Base-by-base conservation (phyloP, 2,797 vertebrate genomes). In the Epinephelus awoara region DNA sequence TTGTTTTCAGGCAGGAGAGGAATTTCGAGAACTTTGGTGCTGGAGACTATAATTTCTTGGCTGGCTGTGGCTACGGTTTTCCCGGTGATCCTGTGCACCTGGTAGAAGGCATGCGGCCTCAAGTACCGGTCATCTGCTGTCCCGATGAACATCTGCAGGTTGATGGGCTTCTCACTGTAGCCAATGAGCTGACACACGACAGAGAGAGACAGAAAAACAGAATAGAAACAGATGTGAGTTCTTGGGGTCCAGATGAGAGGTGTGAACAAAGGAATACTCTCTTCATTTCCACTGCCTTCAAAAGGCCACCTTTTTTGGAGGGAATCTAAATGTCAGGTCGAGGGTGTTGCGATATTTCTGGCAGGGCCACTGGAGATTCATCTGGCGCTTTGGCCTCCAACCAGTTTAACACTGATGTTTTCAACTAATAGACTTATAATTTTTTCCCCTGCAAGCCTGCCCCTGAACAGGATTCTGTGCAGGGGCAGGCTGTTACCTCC, bases 81-180 rank as follows among this genome's bases (percentile, higher is more conserved):
- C 79, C 98, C 98, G 18, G 98, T 99, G 94, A 99, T 99, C 82
- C 98, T 96, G 93, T 99, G 98, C 94, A 99, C 97, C 93, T 99
- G 98, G 94, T 99, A 99, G 95, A 99, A 99, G 3, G 98, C 98
- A 8, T 99, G 98, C 29, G 98, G 97, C 86, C 98, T 95, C 86
- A 99, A 92, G 93, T 99, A 99, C 64, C 98, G 97, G 90, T 99
- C 98, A 66, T 99, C 98, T 29, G 98, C 98, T 0, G 98, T 99
- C 58, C 98, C 98, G 2, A 99, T 99, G 96, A 99, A 99, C 98
- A 99, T 99, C 87, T 99, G 98, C 55, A 99, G 93, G 94, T 98
- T 99, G 90, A 99, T 90, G 1, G 97, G 97, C 91, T 99, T 99
- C 90, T 99, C 98, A 1, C 66, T 98, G 93, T 98, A 99, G 93